phyloP scores from a whole-genome alignment of 2,888 invertebrate genomes.

The Hydraecia micacea region DNA sequence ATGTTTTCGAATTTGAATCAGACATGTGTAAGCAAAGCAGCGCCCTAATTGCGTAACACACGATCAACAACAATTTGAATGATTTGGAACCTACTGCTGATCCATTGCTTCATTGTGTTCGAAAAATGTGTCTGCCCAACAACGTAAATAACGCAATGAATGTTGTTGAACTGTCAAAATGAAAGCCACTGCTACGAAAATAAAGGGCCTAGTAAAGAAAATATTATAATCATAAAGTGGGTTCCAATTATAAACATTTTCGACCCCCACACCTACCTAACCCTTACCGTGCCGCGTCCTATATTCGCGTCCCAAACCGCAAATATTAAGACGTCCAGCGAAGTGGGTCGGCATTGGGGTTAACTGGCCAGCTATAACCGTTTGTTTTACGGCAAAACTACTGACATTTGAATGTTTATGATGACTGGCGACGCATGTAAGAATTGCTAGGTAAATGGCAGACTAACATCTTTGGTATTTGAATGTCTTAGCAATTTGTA shows the following conservation, averaged over 20 bases:
- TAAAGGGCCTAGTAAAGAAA: neutral
- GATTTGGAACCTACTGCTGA: neutral
- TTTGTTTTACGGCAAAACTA: slow-evolving; percentile 57
- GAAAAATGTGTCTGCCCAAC: neutral
- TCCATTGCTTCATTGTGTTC: neutral
- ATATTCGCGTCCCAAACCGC: slow-evolving; percentile 38
- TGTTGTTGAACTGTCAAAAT: neutral
- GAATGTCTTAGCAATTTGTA: slow-evolving; percentile 10
- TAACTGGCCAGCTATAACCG: slow-evolving; percentile 54
- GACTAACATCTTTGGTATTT: slow-evolving; percentile 25
- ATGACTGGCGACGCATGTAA: slow-evolving; percentile 23
- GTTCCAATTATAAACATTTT: slow-evolving; percentile 5
- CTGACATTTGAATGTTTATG: slow-evolving; percentile 64
- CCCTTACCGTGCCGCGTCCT: slow-evolving; percentile 33
- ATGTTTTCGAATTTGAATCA: neutral
- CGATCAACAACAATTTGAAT: neutral
- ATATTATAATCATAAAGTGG: neutral
- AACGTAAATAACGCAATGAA: neutral
- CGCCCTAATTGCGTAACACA: neutral
- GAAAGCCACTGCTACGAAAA: neutral
- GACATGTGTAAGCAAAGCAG: neutral
- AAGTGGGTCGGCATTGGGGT: slow-evolving; percentile 58
- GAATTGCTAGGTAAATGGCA: slow-evolving; percentile 34
- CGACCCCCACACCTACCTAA: neutral
- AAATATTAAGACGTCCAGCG: slow-evolving; percentile 54